Conservation (phyloP, 2,797 vertebrate genomes). For the Eremophila alpestris region DNA sequence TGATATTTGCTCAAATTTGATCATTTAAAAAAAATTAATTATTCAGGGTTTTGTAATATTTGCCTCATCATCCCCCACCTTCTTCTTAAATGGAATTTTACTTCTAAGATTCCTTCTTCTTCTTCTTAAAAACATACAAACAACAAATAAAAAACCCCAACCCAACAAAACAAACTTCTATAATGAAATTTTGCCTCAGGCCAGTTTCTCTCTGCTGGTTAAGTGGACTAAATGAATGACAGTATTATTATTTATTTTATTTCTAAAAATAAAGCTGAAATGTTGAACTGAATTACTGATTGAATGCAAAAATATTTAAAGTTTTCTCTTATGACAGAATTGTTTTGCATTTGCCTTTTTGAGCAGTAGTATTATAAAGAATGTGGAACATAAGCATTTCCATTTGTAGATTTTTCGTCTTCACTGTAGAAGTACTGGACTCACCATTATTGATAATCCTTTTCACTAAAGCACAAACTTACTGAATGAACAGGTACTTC, state of each 20-base stretch:
- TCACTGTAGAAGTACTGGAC: not conserved
- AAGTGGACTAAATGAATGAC: not conserved
- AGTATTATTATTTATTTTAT: not conserved
- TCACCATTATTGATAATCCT: not conserved
- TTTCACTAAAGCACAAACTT: not conserved
- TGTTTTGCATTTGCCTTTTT: not conserved
- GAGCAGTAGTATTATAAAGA: not conserved
- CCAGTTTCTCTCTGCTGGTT: not conserved
- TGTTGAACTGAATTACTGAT: not conserved
- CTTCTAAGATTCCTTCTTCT: not conserved
- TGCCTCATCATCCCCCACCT: not conserved
- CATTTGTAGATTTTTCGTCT: not conserved
- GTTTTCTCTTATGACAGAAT: not conserved
- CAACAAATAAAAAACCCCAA: not conserved
- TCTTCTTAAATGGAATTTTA: not conserved
- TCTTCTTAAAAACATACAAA: not conserved
- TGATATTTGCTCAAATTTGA: not conserved
- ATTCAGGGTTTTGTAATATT: not conserved
- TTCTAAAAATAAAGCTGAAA: not conserved
- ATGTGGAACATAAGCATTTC: not conserved
- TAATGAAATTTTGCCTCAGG: not conserved
- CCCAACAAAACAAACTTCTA: not conserved
- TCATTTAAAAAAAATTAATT: not conserved
- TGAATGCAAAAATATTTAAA: not conserved
- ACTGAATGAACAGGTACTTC: not conserved